A percentile compares a stretch with the other conserved stretches of the same genome.
phyloP scores from a whole-genome alignment of 1,140 invertebrate genomes.

The Centruroides vittatus region DNA sequence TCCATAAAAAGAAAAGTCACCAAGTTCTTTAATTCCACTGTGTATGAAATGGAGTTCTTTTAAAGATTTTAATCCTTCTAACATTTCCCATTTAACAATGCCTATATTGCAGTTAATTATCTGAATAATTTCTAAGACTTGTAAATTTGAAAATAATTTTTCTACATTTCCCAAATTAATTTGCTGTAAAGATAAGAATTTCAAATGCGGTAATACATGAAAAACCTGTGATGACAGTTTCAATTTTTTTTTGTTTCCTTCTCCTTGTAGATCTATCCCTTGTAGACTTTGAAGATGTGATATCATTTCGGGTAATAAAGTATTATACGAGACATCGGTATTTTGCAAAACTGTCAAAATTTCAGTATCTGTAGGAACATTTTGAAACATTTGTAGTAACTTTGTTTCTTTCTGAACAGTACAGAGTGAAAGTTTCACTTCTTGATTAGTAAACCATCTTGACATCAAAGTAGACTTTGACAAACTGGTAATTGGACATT shows the following conservation, averaged over 20 bases:
- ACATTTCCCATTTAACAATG: conserved; percentile 51
- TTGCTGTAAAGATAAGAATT: conserved; percentile 8
- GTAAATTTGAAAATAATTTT: conserved; percentile 8
- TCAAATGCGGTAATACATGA: conserved; percentile 1
- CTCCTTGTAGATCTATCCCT: conserved; percentile 12
- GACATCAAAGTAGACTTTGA: conserved; percentile 1
- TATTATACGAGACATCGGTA: background rate
- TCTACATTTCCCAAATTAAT: conserved; percentile 4
- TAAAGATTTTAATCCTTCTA: conserved; percentile 42
- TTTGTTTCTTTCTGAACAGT: conserved; percentile 4
- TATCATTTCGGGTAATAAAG: background rate
- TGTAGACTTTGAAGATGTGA: background rate
- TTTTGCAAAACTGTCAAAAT: conserved; percentile 6
- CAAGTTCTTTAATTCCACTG: conserved; percentile 45
- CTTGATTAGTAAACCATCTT: conserved; percentile 5
- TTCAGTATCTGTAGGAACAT: conserved; percentile 5
- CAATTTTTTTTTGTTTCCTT: background rate
- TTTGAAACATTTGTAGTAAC: background rate
- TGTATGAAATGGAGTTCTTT: conserved; percentile 44
- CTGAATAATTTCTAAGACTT: conserved; percentile 8
- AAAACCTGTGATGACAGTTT: conserved; percentile 4
- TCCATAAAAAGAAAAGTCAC: conserved; percentile 50
- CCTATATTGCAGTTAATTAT: conserved; percentile 36
- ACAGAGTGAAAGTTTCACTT: conserved; percentile 6
- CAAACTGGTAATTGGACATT: conserved; percentile 1